Conservation (phyloP, 2,888 invertebrate species). For the Plebejus anna region DNA sequence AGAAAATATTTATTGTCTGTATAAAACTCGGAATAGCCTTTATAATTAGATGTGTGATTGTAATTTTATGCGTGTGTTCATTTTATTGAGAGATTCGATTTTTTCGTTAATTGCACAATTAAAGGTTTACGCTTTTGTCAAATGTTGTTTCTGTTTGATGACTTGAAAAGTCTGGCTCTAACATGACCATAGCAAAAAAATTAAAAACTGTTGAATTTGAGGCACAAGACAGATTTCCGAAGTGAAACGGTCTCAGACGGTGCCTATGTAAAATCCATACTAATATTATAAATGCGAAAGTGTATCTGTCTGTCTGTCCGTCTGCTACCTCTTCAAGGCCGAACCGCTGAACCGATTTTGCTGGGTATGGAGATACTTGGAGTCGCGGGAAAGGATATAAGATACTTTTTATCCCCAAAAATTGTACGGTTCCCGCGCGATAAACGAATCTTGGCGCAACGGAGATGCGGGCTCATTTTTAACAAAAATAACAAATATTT, state of each 20-base stretch:
- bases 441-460: no score
- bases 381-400: no score
- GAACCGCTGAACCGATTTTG: no score
- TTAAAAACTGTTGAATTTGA: not conserved
- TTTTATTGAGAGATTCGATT: constrained; percentile 20
- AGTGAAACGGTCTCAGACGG: no score
- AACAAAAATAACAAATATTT: not conserved
- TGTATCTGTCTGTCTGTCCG: no score
- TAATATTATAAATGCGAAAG: no score
- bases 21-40: constrained; percentile 28
- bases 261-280: no score
- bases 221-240: no score
- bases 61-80: constrained; percentile 28
- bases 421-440: no score
- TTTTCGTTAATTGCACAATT: not conserved
- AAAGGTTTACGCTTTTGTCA: constrained; percentile 14
- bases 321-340: no score
- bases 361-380: no score
- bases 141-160: not conserved
- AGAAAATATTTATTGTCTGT: constrained; percentile 29
- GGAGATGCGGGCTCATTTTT: not conserved
- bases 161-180: not conserved
- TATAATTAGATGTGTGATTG: constrained; percentile 29
- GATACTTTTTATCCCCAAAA: no score
- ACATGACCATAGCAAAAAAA: not conserved